A percentile compares a stretch with the other conserved stretches of the same genome.
phyloP scores from a whole-genome alignment of 2,797 vertebrate species.

The Odontamblyopus rebecca region DNA sequence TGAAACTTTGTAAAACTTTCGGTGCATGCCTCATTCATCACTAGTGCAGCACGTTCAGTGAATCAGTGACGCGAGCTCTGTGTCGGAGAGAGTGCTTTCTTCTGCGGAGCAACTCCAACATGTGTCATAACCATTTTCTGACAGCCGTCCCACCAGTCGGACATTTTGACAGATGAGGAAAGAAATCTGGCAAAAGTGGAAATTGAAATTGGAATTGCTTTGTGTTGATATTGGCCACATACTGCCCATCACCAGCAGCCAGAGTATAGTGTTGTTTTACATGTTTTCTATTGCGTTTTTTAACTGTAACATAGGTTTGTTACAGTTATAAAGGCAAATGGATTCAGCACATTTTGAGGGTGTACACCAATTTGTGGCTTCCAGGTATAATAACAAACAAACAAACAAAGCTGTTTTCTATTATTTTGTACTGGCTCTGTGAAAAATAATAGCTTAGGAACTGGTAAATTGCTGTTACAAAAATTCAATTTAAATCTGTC shows the following conservation, averaged over 20 bases:
- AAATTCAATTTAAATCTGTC: background rate
- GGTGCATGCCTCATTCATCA: background rate
- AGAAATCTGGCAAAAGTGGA: constrained; percentile 8
- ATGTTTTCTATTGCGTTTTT: background rate
- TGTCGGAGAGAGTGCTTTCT: constrained; percentile 1
- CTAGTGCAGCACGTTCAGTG: background rate
- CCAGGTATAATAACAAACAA: background rate
- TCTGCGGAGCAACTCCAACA: background rate
- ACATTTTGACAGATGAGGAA: constrained; percentile 14
- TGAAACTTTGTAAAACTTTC: background rate
- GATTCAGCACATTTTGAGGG: background rate
- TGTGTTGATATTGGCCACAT: constrained; percentile 1
- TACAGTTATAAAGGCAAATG: background rate
- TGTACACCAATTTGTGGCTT: background rate
- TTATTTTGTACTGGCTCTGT: background rate
- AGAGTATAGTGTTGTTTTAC: background rate
- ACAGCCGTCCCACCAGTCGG: background rate
- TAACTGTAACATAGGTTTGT: background rate
- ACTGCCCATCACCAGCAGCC: background rate
- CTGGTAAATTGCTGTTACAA: background rate
- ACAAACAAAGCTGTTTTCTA: background rate
- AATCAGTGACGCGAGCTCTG: background rate
- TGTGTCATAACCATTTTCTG: background rate
- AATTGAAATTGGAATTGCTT: constrained; percentile 8
- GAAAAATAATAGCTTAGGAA: background rate